A percentile compares a stretch with the other conserved stretches of the same genome.
Evolutionary conservation across 1,140 invertebrate species (phyloP).

Genomic region (Drosophila trapezifrons): DNA sequence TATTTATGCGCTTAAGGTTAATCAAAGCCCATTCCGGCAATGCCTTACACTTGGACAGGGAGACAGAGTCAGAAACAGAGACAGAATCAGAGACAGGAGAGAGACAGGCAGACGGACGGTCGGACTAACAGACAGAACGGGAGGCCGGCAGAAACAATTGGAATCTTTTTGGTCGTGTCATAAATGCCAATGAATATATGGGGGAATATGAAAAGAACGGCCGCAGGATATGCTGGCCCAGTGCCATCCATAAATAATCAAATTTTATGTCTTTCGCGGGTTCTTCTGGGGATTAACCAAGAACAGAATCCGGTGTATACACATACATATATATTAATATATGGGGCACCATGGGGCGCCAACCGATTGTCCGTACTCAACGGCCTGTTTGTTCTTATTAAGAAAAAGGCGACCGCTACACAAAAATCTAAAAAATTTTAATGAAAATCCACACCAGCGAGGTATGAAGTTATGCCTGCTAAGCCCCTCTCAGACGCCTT

Average conservation of each 20-base stretch:
- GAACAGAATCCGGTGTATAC: slow-evolving; percentile 29
- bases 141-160: slow-evolving; percentile 74
- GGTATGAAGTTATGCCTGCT: slow-evolving; percentile 55
- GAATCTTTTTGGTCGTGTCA: slow-evolving; percentile 75
- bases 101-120: slow-evolving; percentile 12
- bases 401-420: slow-evolving; percentile 35
- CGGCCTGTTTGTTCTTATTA: slow-evolving; percentile 82
- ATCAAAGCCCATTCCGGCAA: slow-evolving; percentile 77
- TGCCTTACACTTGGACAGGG: slow-evolving; percentile 68
- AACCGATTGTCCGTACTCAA: slow-evolving; percentile 79
- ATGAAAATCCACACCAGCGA: slow-evolving; percentile 69
- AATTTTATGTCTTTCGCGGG: slow-evolving; percentile 77
- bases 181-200: slow-evolving; percentile 74
- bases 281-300: slow-evolving; percentile 67
- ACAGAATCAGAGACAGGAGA: slow-evolving; percentile 6
- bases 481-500: background rate
- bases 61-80: slow-evolving; percentile 28
- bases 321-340: slow-evolving; percentile 34
- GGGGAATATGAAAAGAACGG: slow-evolving; percentile 49
- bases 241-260: slow-evolving; percentile 82
- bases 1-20: slow-evolving; percentile 82
- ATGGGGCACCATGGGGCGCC: slow-evolving; percentile 78
- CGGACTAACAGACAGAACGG: slow-evolving; percentile 32
- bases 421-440: slow-evolving; percentile 77
- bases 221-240: slow-evolving; percentile 75